Conservation (phyloP, 1,140 invertebrate species). For the Apocrypta bakeri region DNA sequence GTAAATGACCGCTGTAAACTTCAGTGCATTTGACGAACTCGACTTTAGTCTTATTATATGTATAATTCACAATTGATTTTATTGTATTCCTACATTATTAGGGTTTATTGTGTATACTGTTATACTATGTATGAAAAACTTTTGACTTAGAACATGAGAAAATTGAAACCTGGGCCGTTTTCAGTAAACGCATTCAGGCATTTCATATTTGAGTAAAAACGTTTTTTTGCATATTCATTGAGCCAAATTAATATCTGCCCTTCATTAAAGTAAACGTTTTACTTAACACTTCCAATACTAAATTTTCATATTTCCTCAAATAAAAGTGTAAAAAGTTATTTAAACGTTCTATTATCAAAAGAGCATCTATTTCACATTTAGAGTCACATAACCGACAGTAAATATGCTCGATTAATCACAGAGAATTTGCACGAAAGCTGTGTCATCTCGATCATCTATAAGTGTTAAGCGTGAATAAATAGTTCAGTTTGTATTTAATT, state of each 20-base stretch:
- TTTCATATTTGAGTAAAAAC: neutral
- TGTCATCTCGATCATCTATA: neutral
- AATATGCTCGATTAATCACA: neutral
- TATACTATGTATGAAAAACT: neutral
- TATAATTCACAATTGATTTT: no score
- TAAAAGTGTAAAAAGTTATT: no score
- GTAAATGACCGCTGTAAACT: neutral
- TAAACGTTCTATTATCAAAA: no score
- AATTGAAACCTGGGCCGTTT: neutral
- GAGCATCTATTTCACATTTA: no score
- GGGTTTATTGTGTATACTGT: no score
- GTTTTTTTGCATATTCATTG: neutral
- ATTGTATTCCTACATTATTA: no score
- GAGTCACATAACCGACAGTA: neutral
- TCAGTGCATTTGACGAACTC: neutral
- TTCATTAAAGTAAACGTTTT: neutral
- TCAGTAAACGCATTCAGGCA: neutral
- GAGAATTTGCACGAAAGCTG: neutral
- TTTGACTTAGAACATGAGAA: neutral
- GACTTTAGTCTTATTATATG: neutral
- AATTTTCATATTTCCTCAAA: no score
- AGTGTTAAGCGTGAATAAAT: neutral
- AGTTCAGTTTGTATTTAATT: constrained; percentile 26
- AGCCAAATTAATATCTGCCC: neutral
- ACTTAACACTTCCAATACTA: neutral